Base-by-base conservation (phyloP, 1,140 invertebrate genomes). In the Heliconius melpomene region DNA sequence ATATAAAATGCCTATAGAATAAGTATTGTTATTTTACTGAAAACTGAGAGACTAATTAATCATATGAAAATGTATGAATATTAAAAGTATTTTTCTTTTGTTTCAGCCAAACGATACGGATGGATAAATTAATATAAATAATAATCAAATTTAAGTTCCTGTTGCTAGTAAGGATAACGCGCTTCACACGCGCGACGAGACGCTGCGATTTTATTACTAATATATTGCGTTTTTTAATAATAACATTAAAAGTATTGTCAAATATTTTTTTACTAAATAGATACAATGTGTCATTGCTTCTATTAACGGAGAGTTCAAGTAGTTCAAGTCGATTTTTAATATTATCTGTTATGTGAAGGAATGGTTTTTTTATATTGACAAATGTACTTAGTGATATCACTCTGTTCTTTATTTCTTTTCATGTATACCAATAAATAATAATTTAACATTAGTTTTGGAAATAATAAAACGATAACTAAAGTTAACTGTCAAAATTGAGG, bases 101-200 rank as follows among this genome's bases (percentile, higher is more conserved):
- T 88, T 88, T n/a, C 89, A 90, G 89, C 82, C 85, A 38, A 79
- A 82, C 60, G 79, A 80, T 20, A 79, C 78, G 11, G 75, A 84
- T 72, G 84, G 82, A 73, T 88, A 84, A 84, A 66, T 66, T 11
- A 26, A 77, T 20, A 66, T 32, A 74, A 60, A 57, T 16, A 74
- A 74, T 26, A 23, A 78, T 36, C 38, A 36, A 79, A 74, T 57
- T 23, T 66, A 90, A 88, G 90, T 92, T 92, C 91, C 91, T 92
- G 85, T 85, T 85, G 84, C 81, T 85, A 84, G 66, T 83, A 87
- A 87, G 88, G 83, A 81, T 84, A 85, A 79, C 82, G 82, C 81
- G 72, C 74, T 82, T 77, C 85, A 89, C 87, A 89, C 83, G 50
- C 52, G 66, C 57, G 20, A n/a, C 23, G 70, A 78, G 78, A 82